Evolutionary conservation across 2,888 invertebrate species (phyloP).

Genomic region (Villa cingulata): DNA sequence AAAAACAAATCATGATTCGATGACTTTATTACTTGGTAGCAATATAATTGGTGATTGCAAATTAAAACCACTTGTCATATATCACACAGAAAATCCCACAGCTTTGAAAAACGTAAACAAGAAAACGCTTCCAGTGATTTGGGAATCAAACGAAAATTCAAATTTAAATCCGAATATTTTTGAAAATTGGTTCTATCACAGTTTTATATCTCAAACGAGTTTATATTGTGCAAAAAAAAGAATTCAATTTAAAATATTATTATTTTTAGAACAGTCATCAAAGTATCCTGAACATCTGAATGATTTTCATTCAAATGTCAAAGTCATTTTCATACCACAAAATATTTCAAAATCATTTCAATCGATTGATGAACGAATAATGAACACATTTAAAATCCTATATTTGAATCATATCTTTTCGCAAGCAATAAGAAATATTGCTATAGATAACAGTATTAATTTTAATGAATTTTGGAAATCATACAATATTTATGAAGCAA

Average conservation of each 20-base stretch:
- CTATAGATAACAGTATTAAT: not conserved
- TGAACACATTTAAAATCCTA: not conserved
- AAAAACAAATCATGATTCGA: not conserved
- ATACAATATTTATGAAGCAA: not conserved
- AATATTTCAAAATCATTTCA: not conserved
- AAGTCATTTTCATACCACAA: not conserved
- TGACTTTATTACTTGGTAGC: conserved; percentile 19
- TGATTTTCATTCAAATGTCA: not conserved
- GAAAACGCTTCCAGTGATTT: conserved; percentile 18
- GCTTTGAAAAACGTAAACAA: conserved; percentile 19
- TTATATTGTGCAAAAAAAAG: not conserved
- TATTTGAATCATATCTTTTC: not conserved
- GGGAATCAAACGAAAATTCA: conserved; percentile 20
- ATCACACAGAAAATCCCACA: conserved; percentile 22
- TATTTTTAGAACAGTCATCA: conserved; percentile 1
- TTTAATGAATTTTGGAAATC: not conserved
- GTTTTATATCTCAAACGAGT: conserved; percentile 1
- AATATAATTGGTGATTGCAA: conserved; percentile 22
- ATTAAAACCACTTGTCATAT: conserved; percentile 23
- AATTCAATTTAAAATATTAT: not conserved
- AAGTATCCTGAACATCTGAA: not conserved
- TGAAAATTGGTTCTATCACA: conserved; percentile 14
- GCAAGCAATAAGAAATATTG: not conserved
- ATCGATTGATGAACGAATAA: not conserved
- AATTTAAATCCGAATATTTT: conserved; percentile 13